Conservation (phyloP, 1,140 invertebrate genomes). For the Lasioglossum albipes region DNA sequence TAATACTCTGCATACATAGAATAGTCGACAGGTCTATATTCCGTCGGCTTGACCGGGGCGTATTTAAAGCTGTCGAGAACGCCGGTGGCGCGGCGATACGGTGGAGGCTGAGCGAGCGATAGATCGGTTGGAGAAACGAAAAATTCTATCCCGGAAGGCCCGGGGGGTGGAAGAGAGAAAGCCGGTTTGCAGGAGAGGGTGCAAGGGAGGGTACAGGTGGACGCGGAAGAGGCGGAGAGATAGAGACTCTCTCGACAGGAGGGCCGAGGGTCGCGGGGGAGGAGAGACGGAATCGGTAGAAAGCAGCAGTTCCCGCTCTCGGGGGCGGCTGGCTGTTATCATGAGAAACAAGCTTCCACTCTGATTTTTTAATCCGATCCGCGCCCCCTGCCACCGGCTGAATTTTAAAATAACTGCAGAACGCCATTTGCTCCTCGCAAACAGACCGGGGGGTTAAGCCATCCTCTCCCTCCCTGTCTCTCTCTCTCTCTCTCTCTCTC, state of each 20-base stretch:
- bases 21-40: slow-evolving; percentile 12
- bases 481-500: slow-evolving; percentile 3
- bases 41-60: slow-evolving; percentile 21
- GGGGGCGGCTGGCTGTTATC: slow-evolving; percentile 78
- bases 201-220: slow-evolving; percentile 17
- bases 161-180: slow-evolving; percentile 44
- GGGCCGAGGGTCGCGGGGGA: slow-evolving; percentile 49
- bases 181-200: slow-evolving; percentile 30
- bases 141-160: slow-evolving; percentile 39
- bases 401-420: slow-evolving; percentile 81
- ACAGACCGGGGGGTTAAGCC: slow-evolving; percentile 75
- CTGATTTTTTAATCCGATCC: slow-evolving; percentile 81
- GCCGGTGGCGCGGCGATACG: slow-evolving; percentile 37
- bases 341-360: slow-evolving; percentile 81
- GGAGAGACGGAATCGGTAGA: slow-evolving; percentile 69
- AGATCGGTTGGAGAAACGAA: slow-evolving; percentile 63
- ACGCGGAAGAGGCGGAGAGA: slow-evolving; percentile 55
- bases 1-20: slow-evolving; percentile 35
- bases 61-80: slow-evolving; percentile 67
- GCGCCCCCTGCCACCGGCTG: slow-evolving; percentile 68
- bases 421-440: slow-evolving; percentile 80
- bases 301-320: slow-evolving; percentile 77
- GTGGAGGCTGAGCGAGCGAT: slow-evolving; percentile 55
- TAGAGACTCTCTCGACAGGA: slow-evolving; percentile 31
- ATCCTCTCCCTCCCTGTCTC: slow-evolving; percentile 49